A percentile compares a stretch with the other conserved stretches of the same genome.
Conservation (phyloP, 2,797 vertebrate genomes). For the Pseudotriccus pelzelni region DNA sequence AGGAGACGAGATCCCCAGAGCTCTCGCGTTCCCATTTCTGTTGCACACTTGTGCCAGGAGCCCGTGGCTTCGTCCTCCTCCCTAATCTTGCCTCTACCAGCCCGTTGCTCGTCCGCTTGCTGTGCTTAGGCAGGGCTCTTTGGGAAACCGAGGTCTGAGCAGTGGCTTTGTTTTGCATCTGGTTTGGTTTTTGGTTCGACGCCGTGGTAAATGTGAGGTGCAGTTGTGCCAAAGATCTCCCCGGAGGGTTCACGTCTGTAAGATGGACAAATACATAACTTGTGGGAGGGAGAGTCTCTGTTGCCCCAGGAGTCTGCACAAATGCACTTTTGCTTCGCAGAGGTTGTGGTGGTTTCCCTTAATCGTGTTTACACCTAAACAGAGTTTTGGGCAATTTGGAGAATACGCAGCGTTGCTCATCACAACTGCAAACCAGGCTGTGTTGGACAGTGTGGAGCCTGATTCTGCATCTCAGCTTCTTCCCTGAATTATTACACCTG, state of each 20-base stretch:
- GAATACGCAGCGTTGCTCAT: accelerated
- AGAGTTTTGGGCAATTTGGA: background rate
- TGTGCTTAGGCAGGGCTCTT: background rate
- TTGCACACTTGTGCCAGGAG: accelerated
- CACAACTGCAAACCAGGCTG: background rate
- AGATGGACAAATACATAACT: background rate
- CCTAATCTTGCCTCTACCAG: background rate
- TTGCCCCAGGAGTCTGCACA: background rate
- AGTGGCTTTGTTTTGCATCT: background rate
- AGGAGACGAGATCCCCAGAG: background rate
- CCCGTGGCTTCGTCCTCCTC: background rate
- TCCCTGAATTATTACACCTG: background rate
- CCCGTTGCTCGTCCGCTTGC: background rate
- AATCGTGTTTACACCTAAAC: background rate
- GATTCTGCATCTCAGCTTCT: background rate
- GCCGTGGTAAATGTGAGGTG: background rate
- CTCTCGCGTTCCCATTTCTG: background rate
- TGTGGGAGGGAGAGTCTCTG: background rate
- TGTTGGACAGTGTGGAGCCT: background rate
- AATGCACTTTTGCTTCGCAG: background rate
- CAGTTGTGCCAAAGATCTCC: background rate
- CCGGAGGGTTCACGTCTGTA: background rate
- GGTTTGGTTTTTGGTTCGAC: background rate
- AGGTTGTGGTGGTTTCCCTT: background rate
- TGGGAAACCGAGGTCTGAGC: background rate